These are phyloP conservation scores for Channa striata DNA, from an alignment of 2,797 vertebrate genomes.

Conservation along the genomic window DNA sequence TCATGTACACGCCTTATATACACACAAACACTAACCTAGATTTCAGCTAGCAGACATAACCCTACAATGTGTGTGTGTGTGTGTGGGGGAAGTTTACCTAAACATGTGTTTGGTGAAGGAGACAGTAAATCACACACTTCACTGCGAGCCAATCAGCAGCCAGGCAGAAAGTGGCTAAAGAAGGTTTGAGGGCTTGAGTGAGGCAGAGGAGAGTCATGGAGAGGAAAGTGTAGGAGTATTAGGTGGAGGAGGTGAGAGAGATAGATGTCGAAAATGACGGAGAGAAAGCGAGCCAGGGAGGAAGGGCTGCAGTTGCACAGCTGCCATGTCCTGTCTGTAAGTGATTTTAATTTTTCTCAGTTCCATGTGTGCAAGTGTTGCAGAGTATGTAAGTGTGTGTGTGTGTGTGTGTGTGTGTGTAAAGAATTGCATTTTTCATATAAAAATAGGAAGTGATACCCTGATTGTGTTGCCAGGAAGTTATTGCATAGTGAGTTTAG, in stretches of 20 bases:
- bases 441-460: constrained; percentile 22
- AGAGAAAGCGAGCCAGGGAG: constrained; percentile 74
- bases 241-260: constrained; percentile 46
- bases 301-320: constrained; percentile 60
- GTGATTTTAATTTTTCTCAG: constrained; percentile 47
- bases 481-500: constrained; percentile 22
- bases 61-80: constrained; percentile 26
- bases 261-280: constrained; percentile 69
- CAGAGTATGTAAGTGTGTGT: constrained; percentile 1
- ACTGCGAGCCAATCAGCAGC: constrained; percentile 70
- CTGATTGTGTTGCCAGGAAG: neutral
- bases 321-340: constrained; percentile 72
- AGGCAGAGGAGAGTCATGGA: constrained; percentile 53
- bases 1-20: constrained; percentile 29
- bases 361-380: constrained; percentile 17
- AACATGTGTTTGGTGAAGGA: constrained; percentile 76
- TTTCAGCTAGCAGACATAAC: constrained; percentile 52
- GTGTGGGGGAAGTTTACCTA: constrained; percentile 50
- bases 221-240: constrained; percentile 42
- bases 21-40: constrained; percentile 39
- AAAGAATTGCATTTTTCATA: constrained; percentile 14
- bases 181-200: constrained; percentile 38
- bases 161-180: constrained; percentile 40
- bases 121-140: constrained; percentile 74
- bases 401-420: neutral